Percentiles rank a stretch among this genome's conserved stretches.
Evolutionary conservation across 2,113 vertebrate genomes (phyloP).

Genomic region (Dascyllus trimaculatus): DNA sequence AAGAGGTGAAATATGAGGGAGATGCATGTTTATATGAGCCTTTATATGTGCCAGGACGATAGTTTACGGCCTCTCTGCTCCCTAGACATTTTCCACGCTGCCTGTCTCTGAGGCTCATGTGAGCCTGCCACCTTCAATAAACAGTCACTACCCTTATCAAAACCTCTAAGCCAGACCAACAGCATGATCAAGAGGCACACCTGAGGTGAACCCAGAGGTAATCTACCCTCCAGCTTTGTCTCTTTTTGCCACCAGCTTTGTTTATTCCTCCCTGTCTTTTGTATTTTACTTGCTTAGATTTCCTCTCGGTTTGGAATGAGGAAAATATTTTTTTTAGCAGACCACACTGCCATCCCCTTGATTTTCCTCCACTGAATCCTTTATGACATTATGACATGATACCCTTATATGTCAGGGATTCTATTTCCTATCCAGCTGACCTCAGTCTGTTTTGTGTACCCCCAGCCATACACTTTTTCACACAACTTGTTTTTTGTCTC

Average conservation of each 20-base stretch:
- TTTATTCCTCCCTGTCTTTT: constrained; percentile 58
- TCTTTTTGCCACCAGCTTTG: constrained; percentile 31
- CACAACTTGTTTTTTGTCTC: constrained; percentile 23
- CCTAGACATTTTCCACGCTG: constrained; percentile 63
- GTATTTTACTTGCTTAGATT: constrained; percentile 48
- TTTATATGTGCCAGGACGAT: constrained; percentile 66
- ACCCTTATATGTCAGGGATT: constrained; percentile 42
- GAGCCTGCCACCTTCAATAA: constrained; percentile 74
- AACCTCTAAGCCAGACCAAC: constrained; percentile 60
- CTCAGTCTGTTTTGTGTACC: constrained; percentile 47
- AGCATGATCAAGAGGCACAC: constrained; percentile 69
- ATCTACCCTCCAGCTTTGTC: constrained; percentile 54
- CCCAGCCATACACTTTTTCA: constrained; percentile 20
- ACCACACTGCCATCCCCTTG: constrained; percentile 27
- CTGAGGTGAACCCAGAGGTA: constrained; percentile 77
- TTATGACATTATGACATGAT: constrained; percentile 34
- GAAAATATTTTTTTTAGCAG: constrained; percentile 29
- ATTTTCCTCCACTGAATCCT: constrained; percentile 33
- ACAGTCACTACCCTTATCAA: constrained; percentile 70
- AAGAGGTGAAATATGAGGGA: constrained; percentile 72
- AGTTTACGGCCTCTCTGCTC: constrained; percentile 63
- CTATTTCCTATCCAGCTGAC: constrained; percentile 56
- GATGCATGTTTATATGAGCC: constrained; percentile 66
- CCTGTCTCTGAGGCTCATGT: constrained; percentile 61
- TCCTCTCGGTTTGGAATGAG: constrained; percentile 26